These are phyloP conservation scores for Cacatua alba DNA, from an alignment of 2,113 vertebrate species.

Conservation along the genomic window DNA sequence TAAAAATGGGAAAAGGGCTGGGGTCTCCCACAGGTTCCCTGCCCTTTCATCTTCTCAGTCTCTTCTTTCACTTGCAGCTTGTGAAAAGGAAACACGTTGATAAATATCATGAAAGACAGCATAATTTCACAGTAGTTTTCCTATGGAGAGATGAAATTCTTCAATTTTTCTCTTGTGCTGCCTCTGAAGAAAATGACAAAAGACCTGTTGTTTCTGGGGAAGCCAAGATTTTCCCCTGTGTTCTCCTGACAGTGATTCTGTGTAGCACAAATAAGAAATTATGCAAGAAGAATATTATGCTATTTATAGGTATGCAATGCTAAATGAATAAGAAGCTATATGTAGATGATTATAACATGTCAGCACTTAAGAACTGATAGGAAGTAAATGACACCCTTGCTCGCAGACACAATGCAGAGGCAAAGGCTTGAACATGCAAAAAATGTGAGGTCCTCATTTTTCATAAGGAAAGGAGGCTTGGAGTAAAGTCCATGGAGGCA, in stretches of 20 bases:
- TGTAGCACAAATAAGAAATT: neutral
- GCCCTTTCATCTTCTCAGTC: neutral
- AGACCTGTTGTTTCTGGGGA: neutral
- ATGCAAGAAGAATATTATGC: neutral
- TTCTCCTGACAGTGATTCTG: neutral
- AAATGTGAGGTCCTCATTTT: neutral
- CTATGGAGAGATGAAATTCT: neutral
- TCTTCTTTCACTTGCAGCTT: neutral
- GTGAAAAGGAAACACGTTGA: neutral
- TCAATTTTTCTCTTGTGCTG: neutral
- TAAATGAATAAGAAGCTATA: slow-evolving; percentile 3
- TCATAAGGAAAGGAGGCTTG: neutral
- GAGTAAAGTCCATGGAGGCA: neutral
- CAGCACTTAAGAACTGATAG: neutral
- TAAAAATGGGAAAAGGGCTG: neutral
- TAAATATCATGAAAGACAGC: neutral
- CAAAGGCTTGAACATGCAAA: neutral
- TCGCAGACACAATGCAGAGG: neutral
- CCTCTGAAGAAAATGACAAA: neutral
- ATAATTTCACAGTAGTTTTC: neutral
- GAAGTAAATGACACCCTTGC: neutral
- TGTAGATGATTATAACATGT: neutral
- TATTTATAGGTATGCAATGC: neutral
- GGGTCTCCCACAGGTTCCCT: neutral
- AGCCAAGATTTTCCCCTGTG: neutral